Base-by-base conservation (phyloP, 2,797 vertebrate genomes). In the Poeciliopsis turneri region DNA sequence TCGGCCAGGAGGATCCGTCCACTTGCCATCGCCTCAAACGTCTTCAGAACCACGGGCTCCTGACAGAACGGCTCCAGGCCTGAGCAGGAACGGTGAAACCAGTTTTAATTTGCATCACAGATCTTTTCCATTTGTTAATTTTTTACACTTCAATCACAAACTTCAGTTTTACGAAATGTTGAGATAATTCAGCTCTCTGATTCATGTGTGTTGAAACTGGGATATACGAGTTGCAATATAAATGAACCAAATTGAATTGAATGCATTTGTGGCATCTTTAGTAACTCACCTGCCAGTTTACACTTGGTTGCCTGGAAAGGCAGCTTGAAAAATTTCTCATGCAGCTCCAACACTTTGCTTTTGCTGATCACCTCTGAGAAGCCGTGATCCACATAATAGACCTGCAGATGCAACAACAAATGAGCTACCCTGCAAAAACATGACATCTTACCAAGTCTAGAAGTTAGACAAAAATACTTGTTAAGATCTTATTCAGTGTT, bases 231-330 rank as follows among this genome's bases (percentile, higher is more conserved):
- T 61, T 12, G 1, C 53, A 25, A 55, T 11, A 12, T 55, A n/a
- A 55, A 55, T n/a, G 25, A n/a, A 55, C 4, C 53, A 55, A 25
- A n/a, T 4, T n/a, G 10, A 55, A 55, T 55, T 55, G 25, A 55
- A n/a, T 55, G 6, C 33, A 33, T 33, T 61, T 61, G 59, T 33
- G 15, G 59, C 30, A 66, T 18, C 16, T 3, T 3, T 4, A 23
- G 68, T 43, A 28, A 89, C 96, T 97, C 95, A 98, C 98, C 98
- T 92, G 98, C 98, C 45, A 99, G 92, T 93, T 96, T 97, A 90
- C 98, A 98, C 92, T 97, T 98, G n/a, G 97, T 94, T 46, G 97
- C 97, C 90, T 99, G 98, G 90, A 99, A 98, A 83, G 98, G 96
- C 69, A 99, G 94, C 0, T 88, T 94, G 88, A 93, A 94, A 94